Conservation (phyloP, 2,888 invertebrate species). For the Euspilapteryx auroguttella region DNA sequence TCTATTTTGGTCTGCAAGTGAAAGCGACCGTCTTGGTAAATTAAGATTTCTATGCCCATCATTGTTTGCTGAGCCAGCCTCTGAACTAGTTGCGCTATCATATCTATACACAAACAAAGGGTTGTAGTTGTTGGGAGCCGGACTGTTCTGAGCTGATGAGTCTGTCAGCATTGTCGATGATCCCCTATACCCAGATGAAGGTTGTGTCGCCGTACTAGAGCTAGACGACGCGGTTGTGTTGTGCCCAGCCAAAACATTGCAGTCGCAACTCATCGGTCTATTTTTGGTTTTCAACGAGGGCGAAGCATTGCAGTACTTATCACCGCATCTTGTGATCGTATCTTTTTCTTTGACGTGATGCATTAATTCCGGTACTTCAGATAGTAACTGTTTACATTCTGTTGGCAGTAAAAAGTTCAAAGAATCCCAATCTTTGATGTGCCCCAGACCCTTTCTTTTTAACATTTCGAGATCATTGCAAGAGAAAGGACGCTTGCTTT, state of each 20-base stretch:
- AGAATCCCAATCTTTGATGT: conserved; percentile 93
- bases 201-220: conserved; percentile 76
- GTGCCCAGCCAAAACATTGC: conserved; percentile 54
- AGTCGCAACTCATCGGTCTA: conserved; percentile 64
- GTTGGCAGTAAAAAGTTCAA: conserved; percentile 83
- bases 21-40: conserved; percentile 70
- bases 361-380: conserved; percentile 78
- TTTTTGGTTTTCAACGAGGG: conserved; percentile 56
- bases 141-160: conserved; percentile 72
- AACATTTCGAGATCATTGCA: conserved; percentile 81
- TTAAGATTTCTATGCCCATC: conserved; percentile 54
- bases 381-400: conserved; percentile 78
- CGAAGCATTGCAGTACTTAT: conserved; percentile 42
- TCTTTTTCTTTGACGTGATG: conserved; percentile 64
- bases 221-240: conserved; percentile 64
- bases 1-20: conserved; percentile 57
- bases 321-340: conserved; percentile 20
- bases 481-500: conserved; percentile 70
- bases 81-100: conserved; percentile 74
- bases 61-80: conserved; percentile 68
- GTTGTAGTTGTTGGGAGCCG: conserved; percentile 64
- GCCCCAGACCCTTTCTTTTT: conserved; percentile 77
- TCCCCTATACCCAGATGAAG: conserved; percentile 84
- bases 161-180: conserved; percentile 82
- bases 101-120: conserved; percentile 82